These are phyloP conservation scores for Tenualosa thibaudeaui DNA, from an alignment of 2,797 vertebrate genomes.

Conservation along the genomic window DNA sequence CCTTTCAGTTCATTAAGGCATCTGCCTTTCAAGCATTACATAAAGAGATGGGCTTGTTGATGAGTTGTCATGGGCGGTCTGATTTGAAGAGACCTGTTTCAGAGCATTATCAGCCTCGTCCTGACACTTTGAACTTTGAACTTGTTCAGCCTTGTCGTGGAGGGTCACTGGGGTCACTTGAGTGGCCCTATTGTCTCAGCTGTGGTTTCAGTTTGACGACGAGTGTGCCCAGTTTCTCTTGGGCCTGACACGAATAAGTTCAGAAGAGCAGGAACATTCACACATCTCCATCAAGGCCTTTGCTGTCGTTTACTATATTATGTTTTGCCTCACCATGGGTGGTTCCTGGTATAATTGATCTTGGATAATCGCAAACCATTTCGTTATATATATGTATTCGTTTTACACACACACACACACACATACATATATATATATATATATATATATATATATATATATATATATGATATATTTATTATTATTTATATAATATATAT, in stretches of 20 bases:
- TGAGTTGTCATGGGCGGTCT: neutral
- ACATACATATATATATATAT: too few relatives aligned
- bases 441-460: too few relatives aligned
- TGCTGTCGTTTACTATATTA: neutral
- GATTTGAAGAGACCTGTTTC: neutral
- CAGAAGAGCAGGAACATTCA: neutral
- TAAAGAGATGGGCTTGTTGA: neutral
- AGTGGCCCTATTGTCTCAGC: neutral
- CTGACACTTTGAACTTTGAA: conserved; percentile 1
- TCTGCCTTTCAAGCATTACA: neutral
- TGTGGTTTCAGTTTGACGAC: neutral
- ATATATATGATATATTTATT: too few relatives aligned
- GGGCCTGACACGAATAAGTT: neutral
- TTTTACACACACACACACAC: too few relatives aligned
- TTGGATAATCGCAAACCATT: too few relatives aligned
- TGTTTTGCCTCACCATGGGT: neutral
- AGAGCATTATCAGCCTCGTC: neutral
- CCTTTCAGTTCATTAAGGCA: neutral
- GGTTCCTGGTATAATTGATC: too few relatives aligned
- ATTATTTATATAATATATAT: too few relatives aligned
- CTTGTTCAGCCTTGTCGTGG: neutral
- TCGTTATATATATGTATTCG: too few relatives aligned
- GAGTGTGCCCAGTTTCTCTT: neutral
- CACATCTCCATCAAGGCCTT: neutral
- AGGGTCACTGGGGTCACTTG: neutral